These are phyloP conservation scores for Corythornis cristatus DNA, from an alignment of 2,113 vertebrate species.

Conservation along the genomic window DNA sequence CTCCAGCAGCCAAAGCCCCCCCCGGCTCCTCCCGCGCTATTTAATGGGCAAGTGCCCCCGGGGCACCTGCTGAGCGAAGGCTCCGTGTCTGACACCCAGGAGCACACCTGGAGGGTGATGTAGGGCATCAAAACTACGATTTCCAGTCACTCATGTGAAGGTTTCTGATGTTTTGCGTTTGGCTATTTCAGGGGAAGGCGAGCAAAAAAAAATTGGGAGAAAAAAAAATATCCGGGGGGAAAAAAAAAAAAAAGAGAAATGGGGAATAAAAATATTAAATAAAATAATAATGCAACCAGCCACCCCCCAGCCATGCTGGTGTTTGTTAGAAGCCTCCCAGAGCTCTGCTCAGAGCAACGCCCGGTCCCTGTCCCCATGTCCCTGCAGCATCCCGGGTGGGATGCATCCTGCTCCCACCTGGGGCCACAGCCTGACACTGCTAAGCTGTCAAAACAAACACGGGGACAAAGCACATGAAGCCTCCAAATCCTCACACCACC, in stretches of 20 bases:
- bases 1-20: no score
- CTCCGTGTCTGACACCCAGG: neutral
- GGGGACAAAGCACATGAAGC: neutral
- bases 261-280: neutral
- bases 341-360: accelerated
- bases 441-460: conserved; percentile 5
- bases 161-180: neutral
- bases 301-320: accelerated
- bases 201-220: neutral
- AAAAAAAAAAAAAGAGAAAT: no score
- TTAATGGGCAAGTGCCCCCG: neutral
- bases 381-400: neutral
- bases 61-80: neutral
- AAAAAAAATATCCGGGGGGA: neutral
- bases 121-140: neutral
- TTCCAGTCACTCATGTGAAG: neutral
- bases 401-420: neutral
- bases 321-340: neutral
- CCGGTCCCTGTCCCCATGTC: neutral
- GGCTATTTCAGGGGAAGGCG: accelerated
- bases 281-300: neutral
- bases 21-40: neutral
- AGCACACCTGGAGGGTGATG: accelerated
- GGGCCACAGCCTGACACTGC: neutral
- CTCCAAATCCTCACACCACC: neutral